These are phyloP conservation scores for Aldabrachelys gigantea DNA, from an alignment of 2,113 vertebrate genomes.

Conservation along the genomic window DNA sequence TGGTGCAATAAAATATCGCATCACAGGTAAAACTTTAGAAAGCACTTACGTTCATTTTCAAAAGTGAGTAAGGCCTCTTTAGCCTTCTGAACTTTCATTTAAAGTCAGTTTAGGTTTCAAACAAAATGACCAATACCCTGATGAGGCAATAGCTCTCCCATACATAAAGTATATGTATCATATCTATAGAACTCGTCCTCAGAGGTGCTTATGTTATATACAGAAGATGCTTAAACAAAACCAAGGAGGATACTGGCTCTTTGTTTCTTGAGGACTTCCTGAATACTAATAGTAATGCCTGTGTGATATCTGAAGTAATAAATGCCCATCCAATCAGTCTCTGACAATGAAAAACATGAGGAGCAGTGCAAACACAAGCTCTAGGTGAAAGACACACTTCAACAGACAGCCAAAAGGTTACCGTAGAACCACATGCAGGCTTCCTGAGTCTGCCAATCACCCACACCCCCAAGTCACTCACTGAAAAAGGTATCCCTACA, in stretches of 20 bases:
- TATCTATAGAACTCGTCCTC: background rate
- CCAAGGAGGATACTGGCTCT: background rate
- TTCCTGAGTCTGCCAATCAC: background rate
- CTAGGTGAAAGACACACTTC: fast-evolving
- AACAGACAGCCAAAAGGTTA: fast-evolving
- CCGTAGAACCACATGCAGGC: background rate
- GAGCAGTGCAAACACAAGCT: fast-evolving
- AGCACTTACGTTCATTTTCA: background rate
- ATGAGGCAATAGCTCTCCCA: background rate
- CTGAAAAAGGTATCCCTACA: background rate
- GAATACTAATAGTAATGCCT: background rate
- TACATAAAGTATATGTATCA: conserved; percentile 21
- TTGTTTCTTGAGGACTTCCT: background rate
- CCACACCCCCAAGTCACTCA: background rate
- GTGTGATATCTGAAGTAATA: fast-evolving
- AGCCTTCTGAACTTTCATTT: background rate
- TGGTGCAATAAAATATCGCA: background rate
- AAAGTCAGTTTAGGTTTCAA: conserved; percentile 14
- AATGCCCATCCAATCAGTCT: background rate
- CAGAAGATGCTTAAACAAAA: background rate
- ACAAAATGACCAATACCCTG: conserved; percentile 29
- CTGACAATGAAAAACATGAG: background rate
- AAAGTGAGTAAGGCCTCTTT: background rate
- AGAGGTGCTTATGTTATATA: background rate
- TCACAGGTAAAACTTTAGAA: background rate